Conservation (phyloP, 2,797 vertebrate species). For the Melanotaenia trifasciata region DNA sequence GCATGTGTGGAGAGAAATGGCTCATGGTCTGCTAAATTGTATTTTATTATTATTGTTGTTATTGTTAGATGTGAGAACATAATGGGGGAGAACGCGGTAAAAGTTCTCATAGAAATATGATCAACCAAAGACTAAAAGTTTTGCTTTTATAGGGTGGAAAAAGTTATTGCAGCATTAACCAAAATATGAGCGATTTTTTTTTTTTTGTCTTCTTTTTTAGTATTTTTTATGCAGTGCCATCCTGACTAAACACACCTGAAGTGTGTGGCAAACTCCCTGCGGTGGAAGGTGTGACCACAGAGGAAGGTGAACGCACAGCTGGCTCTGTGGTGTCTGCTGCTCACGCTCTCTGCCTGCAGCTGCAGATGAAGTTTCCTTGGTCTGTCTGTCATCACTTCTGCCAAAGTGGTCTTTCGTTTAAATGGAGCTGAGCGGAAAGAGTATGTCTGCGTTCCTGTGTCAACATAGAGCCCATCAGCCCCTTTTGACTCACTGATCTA, state of each 20-base stretch:
- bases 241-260: constrained; percentile 77
- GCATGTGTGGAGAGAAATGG: too few relatives aligned
- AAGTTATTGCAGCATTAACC: too few relatives aligned
- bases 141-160: too few relatives aligned
- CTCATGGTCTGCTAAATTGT: too few relatives aligned
- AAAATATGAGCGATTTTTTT: too few relatives aligned
- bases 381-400: constrained; percentile 79
- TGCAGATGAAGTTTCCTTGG: constrained; percentile 85
- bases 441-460: constrained; percentile 92
- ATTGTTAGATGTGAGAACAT: too few relatives aligned
- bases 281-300: constrained; percentile 91
- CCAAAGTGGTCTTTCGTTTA: constrained; percentile 80
- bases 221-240: too few relatives aligned
- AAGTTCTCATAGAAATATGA: too few relatives aligned
- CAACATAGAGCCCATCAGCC: constrained; percentile 85
- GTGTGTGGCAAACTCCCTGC: constrained; percentile 90
- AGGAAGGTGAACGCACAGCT: constrained; percentile 91
- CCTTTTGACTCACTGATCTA: constrained; percentile 88
- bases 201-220: too few relatives aligned
- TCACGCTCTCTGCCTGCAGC: constrained; percentile 89
- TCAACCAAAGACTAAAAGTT: too few relatives aligned
- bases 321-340: constrained; percentile 89
- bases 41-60: too few relatives aligned
- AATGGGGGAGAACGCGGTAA: too few relatives aligned
- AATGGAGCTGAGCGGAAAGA: constrained; percentile 89